A percentile compares a stretch with the other conserved stretches of the same genome.
phyloP scores from a whole-genome alignment of 2,797 vertebrate genomes.

The Pseudomugil gertrudae region DNA sequence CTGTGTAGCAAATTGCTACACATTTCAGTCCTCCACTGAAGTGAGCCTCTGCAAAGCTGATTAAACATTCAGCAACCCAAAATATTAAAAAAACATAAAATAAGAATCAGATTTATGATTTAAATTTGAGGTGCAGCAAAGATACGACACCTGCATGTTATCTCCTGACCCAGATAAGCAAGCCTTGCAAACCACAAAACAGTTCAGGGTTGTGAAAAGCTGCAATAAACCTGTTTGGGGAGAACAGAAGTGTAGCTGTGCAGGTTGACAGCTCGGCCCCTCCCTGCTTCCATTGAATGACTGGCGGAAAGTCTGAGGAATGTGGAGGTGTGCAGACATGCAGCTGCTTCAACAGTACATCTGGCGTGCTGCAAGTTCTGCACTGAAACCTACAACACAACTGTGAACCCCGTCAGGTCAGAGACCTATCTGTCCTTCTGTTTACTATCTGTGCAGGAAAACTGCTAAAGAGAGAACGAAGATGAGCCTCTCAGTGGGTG shows the following conservation, averaged over 20 bases:
- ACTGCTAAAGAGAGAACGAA: constrained; percentile 6
- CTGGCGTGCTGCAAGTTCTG: constrained; percentile 19
- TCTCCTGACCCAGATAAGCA: constrained; percentile 3
- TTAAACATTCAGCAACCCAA: neutral
- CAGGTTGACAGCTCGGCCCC: constrained; percentile 67
- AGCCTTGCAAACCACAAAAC: constrained; percentile 8
- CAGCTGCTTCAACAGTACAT: constrained; percentile 58
- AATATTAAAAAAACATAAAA: neutral
- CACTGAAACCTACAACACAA: constrained; percentile 14
- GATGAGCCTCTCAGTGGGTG: constrained; percentile 24
- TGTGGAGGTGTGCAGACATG: constrained; percentile 87
- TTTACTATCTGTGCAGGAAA: neutral
- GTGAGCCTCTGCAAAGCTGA: constrained; percentile 9
- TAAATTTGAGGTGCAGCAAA: neutral
- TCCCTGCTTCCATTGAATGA: constrained; percentile 68
- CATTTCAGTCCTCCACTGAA: constrained; percentile 5
- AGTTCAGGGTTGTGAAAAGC: constrained; percentile 11
- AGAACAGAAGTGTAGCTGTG: constrained; percentile 40
- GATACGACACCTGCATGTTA: neutral
- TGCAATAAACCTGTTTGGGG: constrained; percentile 57
- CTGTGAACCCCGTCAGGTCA: neutral
- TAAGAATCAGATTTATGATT: constrained; percentile 6
- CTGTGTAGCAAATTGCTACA: constrained; percentile 9
- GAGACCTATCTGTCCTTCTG: neutral
- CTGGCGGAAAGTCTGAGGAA: constrained; percentile 73